Percentiles rank a stretch among this genome's conserved stretches.
Evolutionary conservation across 2,113 vertebrate genomes (phyloP).

Genomic region (Emydura subglobosa): DNA sequence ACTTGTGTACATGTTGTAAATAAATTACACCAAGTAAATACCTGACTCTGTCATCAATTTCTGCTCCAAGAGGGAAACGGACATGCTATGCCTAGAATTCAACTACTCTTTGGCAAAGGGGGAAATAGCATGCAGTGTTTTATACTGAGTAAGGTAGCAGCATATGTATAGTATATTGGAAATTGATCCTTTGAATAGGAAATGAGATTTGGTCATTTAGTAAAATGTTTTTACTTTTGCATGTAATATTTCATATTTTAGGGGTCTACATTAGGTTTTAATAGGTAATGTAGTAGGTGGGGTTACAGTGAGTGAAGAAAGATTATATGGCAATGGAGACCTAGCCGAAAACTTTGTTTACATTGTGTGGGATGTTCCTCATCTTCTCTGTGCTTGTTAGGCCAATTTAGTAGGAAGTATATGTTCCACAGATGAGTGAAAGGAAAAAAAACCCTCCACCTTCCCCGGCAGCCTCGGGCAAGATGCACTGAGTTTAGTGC

Average conservation of each 20-base stretch:
- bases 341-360: neutral
- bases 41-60: slow-evolving; percentile 37
- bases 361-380: neutral
- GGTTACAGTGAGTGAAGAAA: slow-evolving; percentile 12
- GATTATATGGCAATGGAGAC: neutral
- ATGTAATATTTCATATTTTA: slow-evolving; percentile 20
- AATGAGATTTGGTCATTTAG: slow-evolving; percentile 23
- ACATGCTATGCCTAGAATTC: neutral
- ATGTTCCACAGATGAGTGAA: neutral
- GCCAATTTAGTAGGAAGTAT: too few species aligned
- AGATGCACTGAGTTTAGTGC: neutral
- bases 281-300: slow-evolving; percentile 8
- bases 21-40: neutral
- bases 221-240: neutral
- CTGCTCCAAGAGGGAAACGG: neutral
- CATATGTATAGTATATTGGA: slow-evolving; percentile 18
- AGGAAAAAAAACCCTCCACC: neutral
- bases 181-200: slow-evolving; percentile 26
- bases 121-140: slow-evolving; percentile 20
- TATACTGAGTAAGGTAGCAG: slow-evolving; percentile 37
- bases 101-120: slow-evolving; percentile 30
- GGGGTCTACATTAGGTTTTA: slow-evolving; percentile 43
- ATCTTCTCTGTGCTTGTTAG: neutral
- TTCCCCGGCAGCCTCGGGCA: neutral
- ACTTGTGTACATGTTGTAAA: neutral